Evolutionary conservation across 2,797 vertebrate genomes (phyloP).

Genomic region (Hozukius guyotensis): DNA sequence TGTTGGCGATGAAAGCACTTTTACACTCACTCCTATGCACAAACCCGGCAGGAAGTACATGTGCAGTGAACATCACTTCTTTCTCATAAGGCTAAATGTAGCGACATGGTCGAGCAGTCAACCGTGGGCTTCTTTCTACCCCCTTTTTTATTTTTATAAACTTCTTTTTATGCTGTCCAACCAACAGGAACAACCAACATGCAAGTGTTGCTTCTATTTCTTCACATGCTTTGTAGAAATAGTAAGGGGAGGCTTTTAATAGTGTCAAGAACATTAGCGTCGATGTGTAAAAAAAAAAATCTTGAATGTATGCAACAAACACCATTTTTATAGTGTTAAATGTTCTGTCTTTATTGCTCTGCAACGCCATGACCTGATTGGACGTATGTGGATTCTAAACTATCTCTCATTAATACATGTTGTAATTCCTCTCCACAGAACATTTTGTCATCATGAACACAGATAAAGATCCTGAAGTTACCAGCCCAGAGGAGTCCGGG

Average conservation of each 20-base stretch:
- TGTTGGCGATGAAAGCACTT: conserved; percentile 19
- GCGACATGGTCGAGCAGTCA: conserved; percentile 75
- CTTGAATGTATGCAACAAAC: neutral
- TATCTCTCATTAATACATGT: neutral
- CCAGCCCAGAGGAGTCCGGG: conserved; percentile 34
- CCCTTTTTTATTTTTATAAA: conserved; percentile 24
- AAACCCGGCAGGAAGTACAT: conserved; percentile 73
- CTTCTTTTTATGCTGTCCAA: conserved; percentile 40
- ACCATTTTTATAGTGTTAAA: neutral
- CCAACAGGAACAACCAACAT: conserved; percentile 62
- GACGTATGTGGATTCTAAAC: neutral
- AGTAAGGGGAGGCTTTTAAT: conserved; percentile 7
- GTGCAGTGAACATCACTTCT: conserved; percentile 64
- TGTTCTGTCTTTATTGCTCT: neutral
- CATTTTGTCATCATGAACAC: conserved; percentile 58
- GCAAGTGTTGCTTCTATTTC: conserved; percentile 48
- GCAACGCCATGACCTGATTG: neutral
- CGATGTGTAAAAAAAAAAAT: neutral
- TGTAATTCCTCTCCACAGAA: conserved; percentile 44
- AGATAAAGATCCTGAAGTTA: conserved; percentile 51
- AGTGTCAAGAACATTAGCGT: neutral
- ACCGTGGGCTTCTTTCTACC: conserved; percentile 67
- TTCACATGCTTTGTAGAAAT: conserved; percentile 36
- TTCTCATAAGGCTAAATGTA: conserved; percentile 73
- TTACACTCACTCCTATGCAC: conserved; percentile 47